A percentile compares a stretch with the other conserved stretches of the same genome.
Evolutionary conservation across 2,113 vertebrate genomes (phyloP).

Genomic region (Xenopus tropicalis): UCB_Xtro_10.0 CM004443.2:42791501-42792000

Average conservation of each 20-base stretch:
- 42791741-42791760: neutral
- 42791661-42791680: too few species aligned
- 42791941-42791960: conserved; percentile 18
- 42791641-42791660: too few species aligned
- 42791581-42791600: too few species aligned
- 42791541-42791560: too few species aligned
- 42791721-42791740: neutral
- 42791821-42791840: conserved; percentile 6
- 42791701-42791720: neutral
- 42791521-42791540: too few species aligned
- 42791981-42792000: conserved; percentile 19
- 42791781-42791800: conserved; percentile 19
- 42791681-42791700: neutral
- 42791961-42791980: conserved; percentile 33
- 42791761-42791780: conserved; percentile 30
- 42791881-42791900: conserved; percentile 22
- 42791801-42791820: conserved; percentile 9
- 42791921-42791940: conserved; percentile 39
- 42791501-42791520: too few species aligned
- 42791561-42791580: too few species aligned
- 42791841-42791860: conserved; percentile 35
- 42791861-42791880: conserved; percentile 32
- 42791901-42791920: conserved; percentile 32
- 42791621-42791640: too few species aligned
- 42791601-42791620: too few species aligned